phyloP scores from a whole-genome alignment of 2,113 vertebrate genomes.

The Nipponia nippon region DNA sequence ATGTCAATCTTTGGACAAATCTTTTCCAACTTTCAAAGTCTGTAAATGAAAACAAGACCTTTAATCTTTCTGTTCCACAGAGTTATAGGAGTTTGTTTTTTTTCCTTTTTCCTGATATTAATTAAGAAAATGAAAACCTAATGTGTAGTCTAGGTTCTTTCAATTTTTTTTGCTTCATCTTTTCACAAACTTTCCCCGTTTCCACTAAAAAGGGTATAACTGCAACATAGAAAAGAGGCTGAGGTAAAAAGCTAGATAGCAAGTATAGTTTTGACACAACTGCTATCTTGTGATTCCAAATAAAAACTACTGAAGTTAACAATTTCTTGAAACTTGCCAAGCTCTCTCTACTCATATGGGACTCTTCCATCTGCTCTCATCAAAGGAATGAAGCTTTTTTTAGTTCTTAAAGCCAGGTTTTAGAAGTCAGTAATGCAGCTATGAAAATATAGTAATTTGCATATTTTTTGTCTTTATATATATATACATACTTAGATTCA shows the following conservation, averaged over 20 bases:
- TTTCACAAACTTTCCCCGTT: neutral
- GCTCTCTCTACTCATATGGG: neutral
- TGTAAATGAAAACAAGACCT: neutral
- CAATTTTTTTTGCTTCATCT: neutral
- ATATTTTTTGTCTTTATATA: neutral
- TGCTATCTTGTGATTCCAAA: neutral
- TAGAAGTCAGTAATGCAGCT: neutral
- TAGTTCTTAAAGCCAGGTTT: neutral
- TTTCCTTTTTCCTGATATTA: neutral
- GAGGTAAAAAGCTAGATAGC: neutral
- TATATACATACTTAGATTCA: neutral
- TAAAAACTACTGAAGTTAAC: neutral
- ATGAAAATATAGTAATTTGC: neutral
- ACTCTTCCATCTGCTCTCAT: neutral
- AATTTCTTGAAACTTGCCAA: neutral
- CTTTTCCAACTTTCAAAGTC: neutral
- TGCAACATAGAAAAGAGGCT: neutral
- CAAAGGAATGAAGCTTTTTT: neutral
- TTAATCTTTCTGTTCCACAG: neutral
- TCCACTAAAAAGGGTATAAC: neutral
- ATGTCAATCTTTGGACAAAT: neutral
- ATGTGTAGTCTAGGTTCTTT: neutral
- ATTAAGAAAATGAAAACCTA: neutral
- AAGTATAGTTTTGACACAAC: neutral
- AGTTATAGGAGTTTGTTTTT: neutral